Evolutionary conservation across 2,797 vertebrate genomes (phyloP).

Genomic region (Sebastes trivittatus): DNA sequence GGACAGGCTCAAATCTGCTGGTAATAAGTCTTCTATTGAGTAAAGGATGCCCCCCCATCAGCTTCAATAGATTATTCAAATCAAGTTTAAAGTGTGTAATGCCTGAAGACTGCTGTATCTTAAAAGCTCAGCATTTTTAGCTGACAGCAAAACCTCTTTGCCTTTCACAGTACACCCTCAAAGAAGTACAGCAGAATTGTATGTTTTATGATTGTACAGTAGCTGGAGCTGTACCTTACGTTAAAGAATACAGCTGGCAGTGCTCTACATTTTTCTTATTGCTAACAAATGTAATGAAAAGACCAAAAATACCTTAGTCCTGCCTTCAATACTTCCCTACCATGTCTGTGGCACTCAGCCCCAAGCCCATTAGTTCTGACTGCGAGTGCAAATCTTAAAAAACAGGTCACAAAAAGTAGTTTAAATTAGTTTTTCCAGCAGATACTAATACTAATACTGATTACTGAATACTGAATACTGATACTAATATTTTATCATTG

Average conservation of each 20-base stretch:
- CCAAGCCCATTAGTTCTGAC: too few species aligned
- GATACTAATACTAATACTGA: not conserved
- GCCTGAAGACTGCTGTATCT: conserved; percentile 12
- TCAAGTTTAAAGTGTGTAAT: conserved; percentile 28
- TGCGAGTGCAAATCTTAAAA: too few species aligned
- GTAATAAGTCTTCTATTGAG: conserved; percentile 3
- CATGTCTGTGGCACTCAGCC: not conserved
- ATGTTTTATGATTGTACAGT: not conserved
- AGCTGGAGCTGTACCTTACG: not conserved
- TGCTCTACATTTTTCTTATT: not conserved
- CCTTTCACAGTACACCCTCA: not conserved
- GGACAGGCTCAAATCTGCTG: conserved; percentile 6
- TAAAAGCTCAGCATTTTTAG: conserved; percentile 13
- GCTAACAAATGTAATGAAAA: not conserved
- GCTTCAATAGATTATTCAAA: conserved; percentile 21
- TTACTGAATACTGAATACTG: too few species aligned
- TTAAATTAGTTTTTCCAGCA: not conserved
- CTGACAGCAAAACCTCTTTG: not conserved
- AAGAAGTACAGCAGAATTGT: not conserved
- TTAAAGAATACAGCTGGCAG: not conserved
- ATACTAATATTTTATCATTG: not conserved
- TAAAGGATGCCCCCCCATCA: conserved; percentile 28
- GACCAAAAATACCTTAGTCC: too few species aligned
- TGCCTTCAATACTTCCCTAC: not conserved
- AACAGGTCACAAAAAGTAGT: too few species aligned